Conservation (phyloP, 92 coral and sea anemone genomes). For the Epizoanthus rinbou region DNA sequence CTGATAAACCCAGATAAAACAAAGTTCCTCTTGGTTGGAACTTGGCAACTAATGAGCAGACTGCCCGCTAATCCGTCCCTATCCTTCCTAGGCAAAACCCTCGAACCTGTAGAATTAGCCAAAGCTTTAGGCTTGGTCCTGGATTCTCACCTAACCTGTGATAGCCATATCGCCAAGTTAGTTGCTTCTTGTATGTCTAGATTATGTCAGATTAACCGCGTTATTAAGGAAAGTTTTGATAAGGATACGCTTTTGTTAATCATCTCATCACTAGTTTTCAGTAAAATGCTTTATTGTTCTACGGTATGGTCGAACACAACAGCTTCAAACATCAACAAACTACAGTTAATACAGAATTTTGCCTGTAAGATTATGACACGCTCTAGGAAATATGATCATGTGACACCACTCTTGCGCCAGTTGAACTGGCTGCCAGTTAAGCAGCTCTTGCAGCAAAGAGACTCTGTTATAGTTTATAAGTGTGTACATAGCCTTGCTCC, state of each 20-base stretch:
- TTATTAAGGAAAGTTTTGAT: not conserved
- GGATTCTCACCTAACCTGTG: not conserved
- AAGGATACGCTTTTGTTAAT: no score
- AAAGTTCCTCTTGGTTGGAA: not conserved
- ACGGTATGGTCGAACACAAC: constrained; percentile 5
- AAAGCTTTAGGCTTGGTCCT: not conserved
- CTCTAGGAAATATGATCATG: constrained; percentile 10
- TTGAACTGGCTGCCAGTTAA: no score
- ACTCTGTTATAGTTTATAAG: no score
- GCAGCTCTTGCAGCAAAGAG: no score
- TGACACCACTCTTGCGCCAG: no score
- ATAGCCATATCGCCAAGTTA: no score
- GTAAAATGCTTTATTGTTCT: not conserved
- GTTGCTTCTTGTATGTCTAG: no score
- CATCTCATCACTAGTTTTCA: not conserved
- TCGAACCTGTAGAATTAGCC: not conserved
- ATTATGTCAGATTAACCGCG: no score
- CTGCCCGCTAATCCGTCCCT: not conserved
- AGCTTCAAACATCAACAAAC: not conserved
- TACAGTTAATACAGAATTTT: not conserved
- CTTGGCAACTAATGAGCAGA: not conserved
- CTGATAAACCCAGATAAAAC: no score
- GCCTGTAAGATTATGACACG: not conserved
- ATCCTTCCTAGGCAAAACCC: not conserved
- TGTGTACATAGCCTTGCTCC: no score